A percentile compares a stretch with the other conserved stretches of the same genome.
Evolutionary conservation across 2,113 vertebrate genomes (phyloP).

Genomic region (Cyprinodon brontotheroides): DNA sequence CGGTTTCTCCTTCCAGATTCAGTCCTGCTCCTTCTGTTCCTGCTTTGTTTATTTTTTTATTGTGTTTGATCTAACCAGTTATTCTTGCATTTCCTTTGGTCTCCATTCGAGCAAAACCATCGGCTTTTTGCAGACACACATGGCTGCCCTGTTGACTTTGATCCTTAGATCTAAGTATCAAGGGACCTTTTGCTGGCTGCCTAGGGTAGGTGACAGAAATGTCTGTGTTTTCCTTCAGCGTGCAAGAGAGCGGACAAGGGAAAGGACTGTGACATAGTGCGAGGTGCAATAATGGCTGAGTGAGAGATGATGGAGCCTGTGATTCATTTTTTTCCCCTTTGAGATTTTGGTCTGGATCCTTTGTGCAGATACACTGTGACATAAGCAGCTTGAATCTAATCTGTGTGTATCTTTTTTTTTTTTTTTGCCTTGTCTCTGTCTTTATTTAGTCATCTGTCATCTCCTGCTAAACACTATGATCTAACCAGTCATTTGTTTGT

Average conservation of each 20-base stretch:
- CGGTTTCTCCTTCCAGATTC: slow-evolving; percentile 5
- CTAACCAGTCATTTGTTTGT: slow-evolving; percentile 51
- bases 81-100: slow-evolving; percentile 17
- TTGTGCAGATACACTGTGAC: slow-evolving; percentile 42
- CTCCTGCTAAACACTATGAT: slow-evolving; percentile 35
- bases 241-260: slow-evolving; percentile 24
- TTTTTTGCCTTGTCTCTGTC: background rate
- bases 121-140: slow-evolving; percentile 50
- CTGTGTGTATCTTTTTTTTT: slow-evolving; percentile 49
- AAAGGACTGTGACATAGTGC: slow-evolving; percentile 26
- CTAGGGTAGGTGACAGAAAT: slow-evolving; percentile 67
- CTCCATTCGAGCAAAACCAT: slow-evolving; percentile 41
- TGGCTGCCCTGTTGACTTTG: slow-evolving; percentile 69
- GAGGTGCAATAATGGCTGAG: slow-evolving; percentile 61
- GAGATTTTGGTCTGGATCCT: slow-evolving; percentile 50
- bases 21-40: slow-evolving; percentile 14
- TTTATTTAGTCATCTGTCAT: slow-evolving; percentile 39
- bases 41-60: slow-evolving; percentile 35
- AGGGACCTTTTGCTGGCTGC: slow-evolving; percentile 62
- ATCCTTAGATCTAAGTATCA: slow-evolving; percentile 71
- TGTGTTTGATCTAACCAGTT: slow-evolving; percentile 13
- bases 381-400: slow-evolving; percentile 57
- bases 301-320: slow-evolving; percentile 62
- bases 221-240: slow-evolving; percentile 66
- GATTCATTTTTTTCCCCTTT: slow-evolving; percentile 55